Evolutionary conservation across 2,113 vertebrate species (phyloP).

Genomic region (Myocastor coypus): DNA sequence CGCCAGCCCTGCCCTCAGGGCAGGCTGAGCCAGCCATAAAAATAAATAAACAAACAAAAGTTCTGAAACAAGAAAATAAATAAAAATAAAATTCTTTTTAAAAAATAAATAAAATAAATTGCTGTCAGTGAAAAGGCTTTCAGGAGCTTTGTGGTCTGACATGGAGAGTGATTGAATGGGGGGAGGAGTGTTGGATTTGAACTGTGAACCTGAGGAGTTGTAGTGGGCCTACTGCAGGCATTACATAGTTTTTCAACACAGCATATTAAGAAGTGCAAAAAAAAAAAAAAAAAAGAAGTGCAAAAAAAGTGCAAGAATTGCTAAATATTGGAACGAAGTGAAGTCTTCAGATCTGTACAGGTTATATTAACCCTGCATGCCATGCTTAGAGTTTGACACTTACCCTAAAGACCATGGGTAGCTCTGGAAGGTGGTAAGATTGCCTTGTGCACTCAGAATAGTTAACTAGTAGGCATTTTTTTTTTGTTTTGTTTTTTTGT

Average conservation of each 20-base stretch:
- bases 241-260: not conserved
- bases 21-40: too few species aligned
- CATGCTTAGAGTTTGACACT: not conserved
- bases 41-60: too few species aligned
- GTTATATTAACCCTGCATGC: not conserved
- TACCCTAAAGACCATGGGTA: not conserved
- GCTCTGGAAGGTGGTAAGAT: conserved; percentile 46
- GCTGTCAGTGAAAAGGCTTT: conserved; percentile 36
- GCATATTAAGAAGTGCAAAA: not conserved
- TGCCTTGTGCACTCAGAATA: not conserved
- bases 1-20: too few species aligned
- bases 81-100: too few species aligned
- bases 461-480: not conserved
- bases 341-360: conserved; percentile 25
- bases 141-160: conserved; percentile 35
- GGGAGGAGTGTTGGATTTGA: conserved; percentile 9
- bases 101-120: too few species aligned
- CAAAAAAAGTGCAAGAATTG: not conserved
- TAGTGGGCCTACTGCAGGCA: conserved; percentile 1
- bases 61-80: too few species aligned
- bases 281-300: not conserved
- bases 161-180: not conserved
- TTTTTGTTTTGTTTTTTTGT: too few species aligned
- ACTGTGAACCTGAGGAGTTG: not conserved
- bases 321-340: not conserved